Base-by-base conservation (phyloP, 2,888 invertebrate species). In the Uropetala carovei region DNA sequence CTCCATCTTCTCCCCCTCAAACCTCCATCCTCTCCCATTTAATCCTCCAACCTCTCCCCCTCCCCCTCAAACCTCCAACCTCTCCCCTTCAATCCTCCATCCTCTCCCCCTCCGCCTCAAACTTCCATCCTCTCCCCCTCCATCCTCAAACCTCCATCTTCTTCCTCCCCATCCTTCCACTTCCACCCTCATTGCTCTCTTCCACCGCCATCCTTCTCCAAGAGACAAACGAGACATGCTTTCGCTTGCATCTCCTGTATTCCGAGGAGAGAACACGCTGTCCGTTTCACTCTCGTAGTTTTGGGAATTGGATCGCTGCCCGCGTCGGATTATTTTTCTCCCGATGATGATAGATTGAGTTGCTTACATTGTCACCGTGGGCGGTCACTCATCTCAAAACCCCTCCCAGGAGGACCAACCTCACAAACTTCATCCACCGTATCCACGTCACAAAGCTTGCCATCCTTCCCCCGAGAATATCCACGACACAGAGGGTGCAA, bases 311-410 rank as follows among this genome's bases (percentile, higher is more conserved):
- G 75, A 75, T 27, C 22, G 75, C 22, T 75, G 75, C 75, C 75
- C 22, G 22, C 27, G 75, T 75, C 75, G 22, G 22, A 27, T 75
- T 75, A 27, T 75, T 75, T 27, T 75, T 27, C 75, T n/a, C 27
- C 18, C 75, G 75, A 75, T 75, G 75, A 75, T 75, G 75, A 75
- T 75, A 27, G 75, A 75, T 75, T 75, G 75, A 75, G 27, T 75
- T 75, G 75, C 75, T 27, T 27, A 75, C 75, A 75, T 75, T 27
- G 75, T 22, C 22, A 22, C n/a, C 10, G 10, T 75, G 75, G 75
- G 75, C 22, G 43, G 43, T 5, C 43, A 43, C 43, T 5, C 3
- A 43, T 43, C 43, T 43, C 43, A 43, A 43, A n/a, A 27, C 75
- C 75, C 75, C 27, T 75, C 75, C 22, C 75, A 22, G 4, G 75